Evolutionary conservation across 1,140 invertebrate species (phyloP), one percentile per base, ranked within the genome.

Genomic region (Oreohelix idahoensis): DNA sequence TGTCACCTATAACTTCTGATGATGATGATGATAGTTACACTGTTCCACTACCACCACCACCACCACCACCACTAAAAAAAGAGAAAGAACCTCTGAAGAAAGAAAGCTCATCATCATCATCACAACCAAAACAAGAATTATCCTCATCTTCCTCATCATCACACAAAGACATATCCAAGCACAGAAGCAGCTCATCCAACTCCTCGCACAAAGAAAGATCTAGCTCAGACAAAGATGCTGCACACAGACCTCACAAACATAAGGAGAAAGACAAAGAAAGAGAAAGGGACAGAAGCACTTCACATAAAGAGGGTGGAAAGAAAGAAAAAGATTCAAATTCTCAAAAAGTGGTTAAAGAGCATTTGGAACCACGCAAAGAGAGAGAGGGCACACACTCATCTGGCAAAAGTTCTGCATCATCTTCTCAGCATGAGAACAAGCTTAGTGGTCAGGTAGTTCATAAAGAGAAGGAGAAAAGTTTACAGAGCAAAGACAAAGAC

Each of bases 271-370:
- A 66, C 36, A 79, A 79, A 66, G 53, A 78, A 29, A 32, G 53
- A 20, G 77, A 66, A 4, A 79, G 53, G 66, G 29, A n/a, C 38
- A 2, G 5, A 13, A 1, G 8, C 2, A 53, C 66, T 66, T 66
- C 42, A n/a, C 35, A 71, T 11, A 81, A 51, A 81, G 79, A 81
- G 29, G 20, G 1, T 39, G 39, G 1, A 66, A 81, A 81, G 45
- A 81, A 81, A 81, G 79, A 70, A 32, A 81, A 29, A 81, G 79
- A 81, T 49, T 49, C 36, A 1, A 69, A 10, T 66, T 79, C 77
- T n/a, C 42, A 36, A 26, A 79, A 69, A 35, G 42, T 39, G 2
- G 26, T 8, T 66, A 79, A 79, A 79, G 77, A 79, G n/a, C 35
- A 23, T 51, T 77, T n/a, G 17, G 77, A 71, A 20, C 26, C 38